These are phyloP conservation scores for Mythimna loreyi DNA, from an alignment of 2,888 invertebrate species.

Conservation along the genomic window DNA sequence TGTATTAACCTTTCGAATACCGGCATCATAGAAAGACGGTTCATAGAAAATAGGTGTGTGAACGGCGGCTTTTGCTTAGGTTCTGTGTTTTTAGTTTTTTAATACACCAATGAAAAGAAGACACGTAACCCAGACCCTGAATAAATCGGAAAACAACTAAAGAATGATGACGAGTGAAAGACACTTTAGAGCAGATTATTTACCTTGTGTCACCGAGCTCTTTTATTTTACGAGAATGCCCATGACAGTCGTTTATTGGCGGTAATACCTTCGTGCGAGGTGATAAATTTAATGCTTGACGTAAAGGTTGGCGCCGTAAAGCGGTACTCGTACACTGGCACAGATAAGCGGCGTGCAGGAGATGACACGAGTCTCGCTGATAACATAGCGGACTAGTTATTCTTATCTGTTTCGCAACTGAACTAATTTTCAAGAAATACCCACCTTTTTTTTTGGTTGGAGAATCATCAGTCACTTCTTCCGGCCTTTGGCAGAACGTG, in stretches of 20 bases:
- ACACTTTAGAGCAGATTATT: background rate
- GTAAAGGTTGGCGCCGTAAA: slow-evolving; percentile 45
- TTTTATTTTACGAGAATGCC: slow-evolving; percentile 28
- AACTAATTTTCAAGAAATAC: background rate
- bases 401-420: slow-evolving; percentile 5
- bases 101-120: too few relatives aligned
- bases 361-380: slow-evolving; percentile 14
- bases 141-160: background rate
- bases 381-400: slow-evolving; percentile 14
- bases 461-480: too few relatives aligned
- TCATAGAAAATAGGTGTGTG: too few relatives aligned
- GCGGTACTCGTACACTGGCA: slow-evolving; percentile 10
- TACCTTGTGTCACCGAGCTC: background rate
- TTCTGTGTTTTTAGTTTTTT: too few relatives aligned
- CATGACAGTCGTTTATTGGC: slow-evolving; percentile 27
- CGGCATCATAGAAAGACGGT: too few relatives aligned
- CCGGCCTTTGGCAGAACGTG: too few relatives aligned
- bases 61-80: too few relatives aligned
- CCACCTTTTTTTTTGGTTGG: too few relatives aligned
- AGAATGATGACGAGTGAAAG: background rate
- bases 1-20: too few relatives aligned
- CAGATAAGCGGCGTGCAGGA: slow-evolving; percentile 31
- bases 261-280: slow-evolving; percentile 15
- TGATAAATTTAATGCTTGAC: slow-evolving; percentile 45
- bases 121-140: background rate